A percentile compares a stretch with the other conserved stretches of the same genome.
These are phyloP conservation scores for Hipparchia sbordonii DNA, from an alignment of 2,888 invertebrate species.

Conservation along the genomic window DNA sequence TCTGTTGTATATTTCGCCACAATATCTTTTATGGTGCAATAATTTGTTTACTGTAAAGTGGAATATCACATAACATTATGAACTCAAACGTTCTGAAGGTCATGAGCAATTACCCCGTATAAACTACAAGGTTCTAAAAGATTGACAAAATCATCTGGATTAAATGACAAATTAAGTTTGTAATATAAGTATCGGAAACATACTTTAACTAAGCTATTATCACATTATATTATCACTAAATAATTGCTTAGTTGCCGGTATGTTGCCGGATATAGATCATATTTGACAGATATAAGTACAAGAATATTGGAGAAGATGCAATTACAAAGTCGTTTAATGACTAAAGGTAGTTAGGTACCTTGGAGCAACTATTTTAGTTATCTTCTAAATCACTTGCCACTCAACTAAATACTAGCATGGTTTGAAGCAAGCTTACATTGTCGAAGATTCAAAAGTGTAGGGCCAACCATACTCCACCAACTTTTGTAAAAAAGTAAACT, in stretches of 20 bases:
- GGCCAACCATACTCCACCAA: no score
- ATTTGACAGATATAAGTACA: not conserved
- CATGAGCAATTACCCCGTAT: not conserved
- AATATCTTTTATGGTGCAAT: not conserved
- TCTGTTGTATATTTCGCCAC: not conserved
- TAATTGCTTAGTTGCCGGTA: not conserved
- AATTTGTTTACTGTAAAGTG: not conserved
- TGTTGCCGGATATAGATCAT: not conserved
- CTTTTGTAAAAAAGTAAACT: no score
- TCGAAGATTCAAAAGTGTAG: no score
- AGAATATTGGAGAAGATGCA: slow-evolving; percentile 4
- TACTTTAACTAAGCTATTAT: not conserved
- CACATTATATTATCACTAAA: not conserved
- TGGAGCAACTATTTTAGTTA: not conserved
- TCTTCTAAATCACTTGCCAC: not conserved
- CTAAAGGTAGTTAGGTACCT: not conserved
- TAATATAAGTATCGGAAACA: not conserved
- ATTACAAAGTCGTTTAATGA: slow-evolving; percentile 7
- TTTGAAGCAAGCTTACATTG: no score
- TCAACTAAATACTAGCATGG: no score
- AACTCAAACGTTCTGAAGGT: not conserved
- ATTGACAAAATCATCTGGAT: not conserved
- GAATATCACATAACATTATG: not conserved
- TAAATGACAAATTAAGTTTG: not conserved
- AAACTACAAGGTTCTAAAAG: not conserved